Evolutionary conservation across 1,140 invertebrate species (phyloP).

Genomic region (Mesaphorura yosii): DNA sequence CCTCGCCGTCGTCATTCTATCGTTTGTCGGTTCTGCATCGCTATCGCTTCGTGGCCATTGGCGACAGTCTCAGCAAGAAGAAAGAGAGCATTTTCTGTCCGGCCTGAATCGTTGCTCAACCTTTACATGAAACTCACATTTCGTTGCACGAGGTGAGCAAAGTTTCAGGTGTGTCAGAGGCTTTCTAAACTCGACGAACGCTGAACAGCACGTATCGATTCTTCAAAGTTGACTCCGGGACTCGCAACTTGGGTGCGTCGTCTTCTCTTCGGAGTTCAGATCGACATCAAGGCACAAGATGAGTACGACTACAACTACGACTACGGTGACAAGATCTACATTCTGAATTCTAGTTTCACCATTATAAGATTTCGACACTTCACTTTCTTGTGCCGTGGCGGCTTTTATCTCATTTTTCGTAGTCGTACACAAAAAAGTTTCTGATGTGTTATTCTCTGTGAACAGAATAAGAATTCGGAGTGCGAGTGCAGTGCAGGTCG

Average conservation of each 20-base stretch:
- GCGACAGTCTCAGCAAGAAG: no score
- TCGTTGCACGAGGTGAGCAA: slow-evolving; percentile 26
- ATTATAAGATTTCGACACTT: background rate
- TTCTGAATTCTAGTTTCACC: background rate
- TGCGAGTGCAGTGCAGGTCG: no score
- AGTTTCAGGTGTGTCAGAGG: slow-evolving; percentile 27
- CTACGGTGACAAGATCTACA: no score
- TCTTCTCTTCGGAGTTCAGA: background rate
- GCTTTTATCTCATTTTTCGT: no score
- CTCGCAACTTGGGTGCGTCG: background rate
- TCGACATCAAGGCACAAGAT: background rate
- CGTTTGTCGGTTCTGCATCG: no score
- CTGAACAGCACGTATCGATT: background rate
- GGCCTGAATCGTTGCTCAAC: slow-evolving; percentile 30
- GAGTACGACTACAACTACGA: background rate
- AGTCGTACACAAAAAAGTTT: no score
- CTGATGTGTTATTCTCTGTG: no score
- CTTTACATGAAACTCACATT: slow-evolving; percentile 13
- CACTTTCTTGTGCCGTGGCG: background rate
- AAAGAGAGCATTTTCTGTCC: slow-evolving; percentile 6
- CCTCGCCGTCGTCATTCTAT: no score
- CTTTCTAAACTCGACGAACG: background rate
- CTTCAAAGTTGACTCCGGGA: background rate
- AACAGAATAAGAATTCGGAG: no score
- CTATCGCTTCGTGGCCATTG: no score